Evolutionary conservation across 2,888 invertebrate genomes (phyloP), one percentile per base, ranked within the genome.

Genomic region (Miltochrista miniata): DNA sequence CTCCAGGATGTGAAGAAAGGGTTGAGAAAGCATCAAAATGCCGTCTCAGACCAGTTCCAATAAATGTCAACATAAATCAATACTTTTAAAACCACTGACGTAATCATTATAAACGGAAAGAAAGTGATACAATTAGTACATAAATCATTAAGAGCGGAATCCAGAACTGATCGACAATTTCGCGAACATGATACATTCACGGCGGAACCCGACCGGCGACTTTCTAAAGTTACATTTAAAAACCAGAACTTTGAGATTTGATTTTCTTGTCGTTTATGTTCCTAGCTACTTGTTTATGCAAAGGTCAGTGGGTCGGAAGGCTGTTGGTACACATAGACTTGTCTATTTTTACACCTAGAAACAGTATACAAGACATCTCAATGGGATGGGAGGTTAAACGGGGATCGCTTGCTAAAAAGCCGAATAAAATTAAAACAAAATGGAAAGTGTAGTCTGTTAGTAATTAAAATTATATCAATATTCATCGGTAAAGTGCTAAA

Each of bases 121-220:
- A 65, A 65, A 68, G 68, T 53, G 49, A 65, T 56, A 49, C 58
- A 61, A 64, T 58, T 38, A 58, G 52, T 24, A 39, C 11, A 64
- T 61, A 54, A 64, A 68, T 65, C 68, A 68, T 54, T 33, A 48
- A 40, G 43, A 39, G 50, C 41, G 53, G 48, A 56, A 64, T 61
- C 55, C 45, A 49, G 44, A 54, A n/a, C 30, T 51, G 51, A 51
- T 53, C 57, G 45, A 37, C 37, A 50, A 36, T 58, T 64, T 58
- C 43, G 51, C 49, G 40, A 47, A 45, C 51, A 58, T 54, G 47
- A 61, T 64, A 58, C 44, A 61, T 41, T 30, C 3, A 24, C 15
- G 13, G 29, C 5, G 15, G 37, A 58, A 68, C 59, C 51, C 41
- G 56, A 44, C 30, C 38, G 30, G 34, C 18, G 29, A 48, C 52